phyloP scores from a whole-genome alignment of 35 echinoderm and acorn worm species.

The Ophioderma brevispina region DNA sequence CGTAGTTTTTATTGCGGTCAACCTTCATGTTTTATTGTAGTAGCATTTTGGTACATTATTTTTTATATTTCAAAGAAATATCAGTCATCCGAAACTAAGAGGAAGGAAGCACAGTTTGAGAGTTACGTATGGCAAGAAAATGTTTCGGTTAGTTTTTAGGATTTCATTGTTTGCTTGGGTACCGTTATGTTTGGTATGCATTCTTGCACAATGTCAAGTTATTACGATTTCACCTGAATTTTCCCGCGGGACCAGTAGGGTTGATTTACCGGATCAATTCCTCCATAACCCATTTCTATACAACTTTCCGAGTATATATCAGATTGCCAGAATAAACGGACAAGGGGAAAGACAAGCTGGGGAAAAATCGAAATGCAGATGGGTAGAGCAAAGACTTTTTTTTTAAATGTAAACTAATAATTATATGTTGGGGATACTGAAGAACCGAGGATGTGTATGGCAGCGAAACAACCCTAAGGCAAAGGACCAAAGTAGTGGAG shows the following conservation, averaged over 20 bases:
- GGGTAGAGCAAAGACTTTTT: too few relatives aligned
- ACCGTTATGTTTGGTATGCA: conserved; percentile 55
- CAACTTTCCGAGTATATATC: too few relatives aligned
- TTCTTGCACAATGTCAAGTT: conserved; percentile 36
- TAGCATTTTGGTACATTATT: background rate
- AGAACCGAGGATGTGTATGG: too few relatives aligned
- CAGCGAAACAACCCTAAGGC: too few relatives aligned
- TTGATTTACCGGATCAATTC: conserved; percentile 68
- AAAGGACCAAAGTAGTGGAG: too few relatives aligned
- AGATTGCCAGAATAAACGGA: too few relatives aligned
- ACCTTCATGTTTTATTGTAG: background rate
- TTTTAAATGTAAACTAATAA: too few relatives aligned
- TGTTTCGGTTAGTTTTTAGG: conserved; percentile 52
- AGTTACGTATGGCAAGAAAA: conserved; percentile 64
- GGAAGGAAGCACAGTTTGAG: background rate
- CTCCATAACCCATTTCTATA: conserved; percentile 67
- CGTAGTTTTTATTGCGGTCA: background rate
- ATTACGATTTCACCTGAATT: conserved; percentile 46
- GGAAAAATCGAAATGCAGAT: too few relatives aligned
- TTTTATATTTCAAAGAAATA: background rate
- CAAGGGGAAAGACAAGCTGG: too few relatives aligned
- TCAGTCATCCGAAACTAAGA: background rate
- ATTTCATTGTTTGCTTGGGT: conserved; percentile 71
- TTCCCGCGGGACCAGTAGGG: conserved; percentile 45
- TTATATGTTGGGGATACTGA: too few relatives aligned